phyloP scores from a whole-genome alignment of 2,797 vertebrate genomes.

The Molossus alvarezi region DNA sequence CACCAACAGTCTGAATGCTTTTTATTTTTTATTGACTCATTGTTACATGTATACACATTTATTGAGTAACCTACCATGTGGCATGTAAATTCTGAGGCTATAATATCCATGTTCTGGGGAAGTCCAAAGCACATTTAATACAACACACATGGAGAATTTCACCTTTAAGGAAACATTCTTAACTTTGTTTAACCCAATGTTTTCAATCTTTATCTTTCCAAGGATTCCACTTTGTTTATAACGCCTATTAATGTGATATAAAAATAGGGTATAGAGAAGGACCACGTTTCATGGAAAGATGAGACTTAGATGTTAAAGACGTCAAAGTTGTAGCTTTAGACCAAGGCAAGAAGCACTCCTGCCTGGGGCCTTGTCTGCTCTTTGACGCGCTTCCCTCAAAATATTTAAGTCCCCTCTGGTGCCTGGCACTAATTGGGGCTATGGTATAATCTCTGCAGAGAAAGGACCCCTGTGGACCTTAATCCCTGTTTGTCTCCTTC shows the following conservation, averaged over 20 bases:
- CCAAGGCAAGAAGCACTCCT: background rate
- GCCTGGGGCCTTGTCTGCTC: accelerated
- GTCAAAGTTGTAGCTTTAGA: background rate
- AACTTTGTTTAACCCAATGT: background rate
- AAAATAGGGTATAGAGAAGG: background rate
- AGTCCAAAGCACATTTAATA: background rate
- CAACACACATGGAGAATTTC: background rate
- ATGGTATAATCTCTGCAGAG: background rate
- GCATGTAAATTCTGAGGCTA: background rate
- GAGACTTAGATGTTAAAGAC: background rate
- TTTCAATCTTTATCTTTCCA: constrained; percentile 9
- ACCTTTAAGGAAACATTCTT: background rate
- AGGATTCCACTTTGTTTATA: background rate
- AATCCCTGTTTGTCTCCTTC: background rate
- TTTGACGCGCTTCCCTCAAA: background rate
- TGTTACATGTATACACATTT: background rate
- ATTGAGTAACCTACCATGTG: background rate
- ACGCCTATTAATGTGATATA: background rate
- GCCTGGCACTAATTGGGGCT: background rate
- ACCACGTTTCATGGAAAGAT: background rate
- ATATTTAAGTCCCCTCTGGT: background rate
- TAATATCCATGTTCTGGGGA: background rate
- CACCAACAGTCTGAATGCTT: background rate
- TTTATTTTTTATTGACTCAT: background rate
- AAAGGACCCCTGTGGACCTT: background rate